A percentile compares a stretch with the other conserved stretches of the same genome.
phyloP scores from a whole-genome alignment of 2,113 vertebrate genomes.

The Brevimyrus niger region DNA sequence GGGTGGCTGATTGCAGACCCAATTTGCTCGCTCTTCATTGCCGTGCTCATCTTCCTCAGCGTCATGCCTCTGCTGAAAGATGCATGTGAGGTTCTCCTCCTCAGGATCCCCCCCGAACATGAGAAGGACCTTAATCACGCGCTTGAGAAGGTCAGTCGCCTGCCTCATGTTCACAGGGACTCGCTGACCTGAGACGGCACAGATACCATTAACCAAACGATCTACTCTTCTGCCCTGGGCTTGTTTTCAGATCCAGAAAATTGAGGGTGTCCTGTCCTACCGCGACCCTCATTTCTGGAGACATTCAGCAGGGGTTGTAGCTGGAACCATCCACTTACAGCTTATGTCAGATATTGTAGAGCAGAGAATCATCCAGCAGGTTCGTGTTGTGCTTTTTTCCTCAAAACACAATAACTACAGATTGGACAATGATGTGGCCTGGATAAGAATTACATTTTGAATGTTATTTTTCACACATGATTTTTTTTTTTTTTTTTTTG shows the following conservation, averaged over 20 bases:
- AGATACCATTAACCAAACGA: background rate
- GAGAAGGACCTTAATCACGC: conserved; percentile 84
- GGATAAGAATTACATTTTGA: background rate
- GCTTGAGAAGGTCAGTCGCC: conserved; percentile 78
- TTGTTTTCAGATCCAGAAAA: conserved; percentile 82
- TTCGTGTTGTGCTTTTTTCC: conserved; percentile 28
- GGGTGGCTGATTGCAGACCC: conserved; percentile 97
- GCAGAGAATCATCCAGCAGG: conserved; percentile 93
- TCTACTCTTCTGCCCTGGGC: background rate
- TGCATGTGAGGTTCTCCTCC: conserved; percentile 84
- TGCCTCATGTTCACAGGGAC: background rate
- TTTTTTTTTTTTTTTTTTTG: background rate
- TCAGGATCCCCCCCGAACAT: conserved; percentile 75
- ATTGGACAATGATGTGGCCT: background rate
- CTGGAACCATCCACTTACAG: conserved; percentile 94
- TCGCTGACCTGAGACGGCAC: background rate
- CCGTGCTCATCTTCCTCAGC: conserved; percentile 88
- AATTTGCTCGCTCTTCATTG: conserved; percentile 94
- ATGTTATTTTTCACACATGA: background rate
- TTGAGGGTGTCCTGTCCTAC: conserved; percentile 91
- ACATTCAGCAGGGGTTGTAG: conserved; percentile 84
- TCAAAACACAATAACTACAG: background rate
- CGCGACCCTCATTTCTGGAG: conserved; percentile 96
- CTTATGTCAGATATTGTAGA: conserved; percentile 85
- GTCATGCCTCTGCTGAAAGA: conserved; percentile 93